Evolutionary conservation across 2,113 vertebrate genomes (phyloP), one percentile per base, ranked within the genome.

Genomic region (Pomatostomus ruficeps): DNA sequence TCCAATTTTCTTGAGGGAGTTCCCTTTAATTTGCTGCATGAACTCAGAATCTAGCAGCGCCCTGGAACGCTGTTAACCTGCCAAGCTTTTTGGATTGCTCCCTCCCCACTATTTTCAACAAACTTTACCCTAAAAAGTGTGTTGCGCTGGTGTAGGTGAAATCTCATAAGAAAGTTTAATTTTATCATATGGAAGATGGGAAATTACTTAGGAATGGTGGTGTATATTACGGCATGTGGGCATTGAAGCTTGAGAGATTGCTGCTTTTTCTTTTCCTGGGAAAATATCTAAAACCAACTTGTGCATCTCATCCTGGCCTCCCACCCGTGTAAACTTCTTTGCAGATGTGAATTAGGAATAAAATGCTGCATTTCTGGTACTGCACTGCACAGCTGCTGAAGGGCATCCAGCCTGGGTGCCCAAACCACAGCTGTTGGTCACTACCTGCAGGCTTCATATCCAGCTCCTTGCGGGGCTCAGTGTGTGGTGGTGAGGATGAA

Each of bases 11-110:
- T 82, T 91, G 88, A 91, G 96, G 90, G 92, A 96, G 85, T 88
- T 97, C 86, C 94, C 91, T 96, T 93, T 88, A 93, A 88, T 89
- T 95, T 96, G 95, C 89, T 97, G 79, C 73, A 74, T 75, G 62
- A 95, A 91, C 93, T 83, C 59, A 91, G 88, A 59, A 65, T 84
- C 71, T 55, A 95, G 91, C 96, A 96, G 93, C 2, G 20, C 85
- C 93, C 96, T 94, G 90, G 74, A 74, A 65, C 1, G 10, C 82
- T 14, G 17, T 80, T 71, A 78, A 68, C 88, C 71, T 92, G 73
- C 61, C 87, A 93, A 93, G 36, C 33, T 86, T 61, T 91, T 85
- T 48, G 88, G 66, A 72, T 51, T 48, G 65, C 18, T 93, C n/a
- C 61, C 48, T 95, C 43, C 48, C 38, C 24, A 12, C 51, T n/a